Evolutionary conservation across 2,797 vertebrate species (phyloP).

Genomic region (Pseudocheirus occidentalis): DNA sequence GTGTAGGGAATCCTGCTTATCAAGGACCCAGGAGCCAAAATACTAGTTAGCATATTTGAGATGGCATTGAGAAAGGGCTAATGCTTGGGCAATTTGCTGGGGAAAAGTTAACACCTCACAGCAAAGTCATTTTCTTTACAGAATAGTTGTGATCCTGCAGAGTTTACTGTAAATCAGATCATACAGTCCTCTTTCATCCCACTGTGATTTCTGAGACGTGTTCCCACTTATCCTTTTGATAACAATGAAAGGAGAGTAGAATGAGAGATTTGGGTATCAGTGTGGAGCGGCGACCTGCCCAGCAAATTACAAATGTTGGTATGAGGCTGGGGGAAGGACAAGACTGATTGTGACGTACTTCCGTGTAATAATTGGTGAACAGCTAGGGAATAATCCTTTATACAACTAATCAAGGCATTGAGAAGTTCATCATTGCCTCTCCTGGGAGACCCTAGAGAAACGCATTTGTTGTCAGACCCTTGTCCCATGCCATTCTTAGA

Average conservation of each 20-base stretch:
- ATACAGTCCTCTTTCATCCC: neutral
- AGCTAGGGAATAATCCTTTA: conserved; percentile 49
- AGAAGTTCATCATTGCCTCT: conserved; percentile 10
- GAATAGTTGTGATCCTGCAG: neutral
- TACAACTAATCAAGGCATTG: neutral
- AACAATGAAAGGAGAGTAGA: conserved; percentile 37
- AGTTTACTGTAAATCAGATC: conserved; percentile 27
- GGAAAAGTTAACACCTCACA: conserved; percentile 16
- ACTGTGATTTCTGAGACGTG: conserved; percentile 19
- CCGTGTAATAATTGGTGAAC: neutral
- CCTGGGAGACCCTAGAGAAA: neutral
- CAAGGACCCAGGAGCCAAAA: conserved; percentile 3
- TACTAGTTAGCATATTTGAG: conserved; percentile 27
- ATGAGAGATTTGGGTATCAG: neutral
- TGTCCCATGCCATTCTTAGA: conserved; percentile 24
- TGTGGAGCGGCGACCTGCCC: neutral
- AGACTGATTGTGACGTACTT: neutral
- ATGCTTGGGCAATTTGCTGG: neutral
- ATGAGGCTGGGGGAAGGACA: neutral
- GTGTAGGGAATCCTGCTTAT: neutral
- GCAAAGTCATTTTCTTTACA: conserved; percentile 6
- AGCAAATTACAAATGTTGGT: neutral
- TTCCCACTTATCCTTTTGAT: neutral
- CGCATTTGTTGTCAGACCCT: neutral
- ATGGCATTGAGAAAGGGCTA: conserved; percentile 19